Evolutionary conservation across 2,888 invertebrate genomes (phyloP), one percentile per base, ranked within the genome.

Genomic region (Sarcophaga rosellei): DNA sequence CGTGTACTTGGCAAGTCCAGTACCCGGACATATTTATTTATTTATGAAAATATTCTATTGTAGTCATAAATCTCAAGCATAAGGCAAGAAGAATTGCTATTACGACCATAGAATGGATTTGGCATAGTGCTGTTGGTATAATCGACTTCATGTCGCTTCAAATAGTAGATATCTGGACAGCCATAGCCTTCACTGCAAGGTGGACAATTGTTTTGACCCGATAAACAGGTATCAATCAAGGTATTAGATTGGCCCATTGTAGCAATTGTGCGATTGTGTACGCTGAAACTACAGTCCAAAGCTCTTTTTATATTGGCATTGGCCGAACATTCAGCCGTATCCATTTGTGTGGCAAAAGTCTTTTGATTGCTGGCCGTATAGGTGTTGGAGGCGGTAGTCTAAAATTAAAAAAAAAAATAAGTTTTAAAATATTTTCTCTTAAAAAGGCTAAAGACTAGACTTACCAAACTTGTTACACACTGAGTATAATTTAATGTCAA

Each of bases 41-140:
- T 61, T 61, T 61, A 20, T 75, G 45, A 65, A 17, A 45, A 63
- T 53, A 61, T 53, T 75, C 25, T 25, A 47, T 63, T 47, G 62
- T 53, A 53, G 5, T 53, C 53, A 53, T 53, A 53, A 53, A 53
- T 53, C 5, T 53, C 53, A 53, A 53, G 53, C 53, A 53, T 15
- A 17, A 53, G 53, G 17, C 53, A 53, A 17, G 53, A 53, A 53
- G 53, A 53, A 53, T 53, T 53, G 53, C 17, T 53, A 20, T 81
- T 63, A 61, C 69, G 77, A 10, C 85, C 82, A 72, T 70, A 81
- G 61, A 88, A 86, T 3, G 88, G 88, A 88, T 88, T 88, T 12
- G 15, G n/a, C 44, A 88, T 87, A 21, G 85, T 87, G 44, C n/a
- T 61, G 63, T 81, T 87, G n/a, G 75, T 69, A 8, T 53, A 78